These are phyloP conservation scores for Rhinichthys osculus DNA, from an alignment of 2,797 vertebrate genomes.

Conservation along the genomic window DNA sequence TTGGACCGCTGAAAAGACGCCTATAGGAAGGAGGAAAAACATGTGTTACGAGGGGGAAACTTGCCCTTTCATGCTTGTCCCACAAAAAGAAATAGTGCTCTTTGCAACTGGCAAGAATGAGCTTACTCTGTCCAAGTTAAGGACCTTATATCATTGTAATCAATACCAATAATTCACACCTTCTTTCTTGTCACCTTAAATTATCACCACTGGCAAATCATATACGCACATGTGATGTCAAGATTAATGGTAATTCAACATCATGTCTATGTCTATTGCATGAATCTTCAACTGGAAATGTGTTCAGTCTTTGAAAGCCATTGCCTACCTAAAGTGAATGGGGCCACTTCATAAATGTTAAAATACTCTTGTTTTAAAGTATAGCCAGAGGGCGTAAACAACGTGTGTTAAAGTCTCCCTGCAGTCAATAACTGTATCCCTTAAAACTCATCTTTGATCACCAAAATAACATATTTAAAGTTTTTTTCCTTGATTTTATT, in stretches of 20 bases:
- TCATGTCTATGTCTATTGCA: background rate
- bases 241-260: background rate
- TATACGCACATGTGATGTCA: background rate
- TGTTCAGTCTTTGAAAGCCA: background rate
- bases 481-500: too few relatives aligned
- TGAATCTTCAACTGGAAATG: background rate
- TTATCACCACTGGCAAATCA: background rate
- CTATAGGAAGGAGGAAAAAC: slow-evolving; percentile 69
- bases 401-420: background rate
- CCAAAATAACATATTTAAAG: too few relatives aligned
- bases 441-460: too few relatives aligned
- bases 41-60: background rate
- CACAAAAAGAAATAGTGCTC: slow-evolving; percentile 23
- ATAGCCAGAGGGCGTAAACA: background rate
- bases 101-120: background rate
- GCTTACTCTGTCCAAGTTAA: background rate
- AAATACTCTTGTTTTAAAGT: background rate
- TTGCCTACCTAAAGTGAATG: background rate
- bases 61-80: slow-evolving; percentile 23
- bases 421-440: too few relatives aligned
- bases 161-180: slow-evolving; percentile 17
- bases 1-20: slow-evolving; percentile 96
- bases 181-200: background rate
- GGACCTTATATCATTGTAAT: slow-evolving; percentile 18
- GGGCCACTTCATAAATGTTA: background rate